Evolutionary conservation across 2,797 vertebrate genomes (phyloP).

Genomic region (Bradypodion pumilum): DNA sequence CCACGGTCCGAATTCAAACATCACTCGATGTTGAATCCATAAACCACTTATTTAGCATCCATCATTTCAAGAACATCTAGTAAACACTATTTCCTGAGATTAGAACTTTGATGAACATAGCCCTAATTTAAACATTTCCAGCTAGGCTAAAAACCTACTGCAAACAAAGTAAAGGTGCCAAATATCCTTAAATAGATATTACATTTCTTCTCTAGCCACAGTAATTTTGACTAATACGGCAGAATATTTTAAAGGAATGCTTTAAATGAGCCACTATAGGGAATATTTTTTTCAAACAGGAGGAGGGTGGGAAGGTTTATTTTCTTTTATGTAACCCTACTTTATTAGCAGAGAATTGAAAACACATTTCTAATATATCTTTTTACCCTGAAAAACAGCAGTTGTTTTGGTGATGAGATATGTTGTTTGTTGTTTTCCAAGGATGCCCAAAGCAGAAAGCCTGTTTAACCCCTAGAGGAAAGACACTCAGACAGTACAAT

Average conservation of each 20-base stretch:
- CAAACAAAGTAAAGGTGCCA: background rate
- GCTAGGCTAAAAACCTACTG: background rate
- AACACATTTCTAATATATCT: conserved; percentile 58
- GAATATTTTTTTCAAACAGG: conserved; percentile 22
- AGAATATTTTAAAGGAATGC: conserved; percentile 2
- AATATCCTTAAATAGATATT: background rate
- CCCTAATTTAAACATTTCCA: background rate
- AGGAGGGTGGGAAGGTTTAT: background rate
- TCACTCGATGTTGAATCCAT: conserved; percentile 11
- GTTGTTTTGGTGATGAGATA: conserved; percentile 46
- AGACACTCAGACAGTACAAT: conserved; percentile 54
- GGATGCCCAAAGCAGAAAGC: conserved; percentile 42
- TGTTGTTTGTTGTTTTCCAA: conserved; percentile 50
- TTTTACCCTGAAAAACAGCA: conserved; percentile 19
- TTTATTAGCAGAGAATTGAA: conserved; percentile 57
- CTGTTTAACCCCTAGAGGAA: conserved; percentile 47
- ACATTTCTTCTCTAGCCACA: conserved; percentile 13
- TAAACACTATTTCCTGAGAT: background rate
- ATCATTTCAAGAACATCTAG: background rate
- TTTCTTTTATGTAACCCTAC: conserved; percentile 39
- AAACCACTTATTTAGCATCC: background rate
- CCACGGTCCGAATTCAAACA: background rate
- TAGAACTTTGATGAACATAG: background rate
- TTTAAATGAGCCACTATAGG: conserved; percentile 18
- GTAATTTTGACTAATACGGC: background rate